These are phyloP conservation scores for Brachypteracias leptosomus DNA, from an alignment of 2,113 vertebrate genomes.

Conservation along the genomic window DNA sequence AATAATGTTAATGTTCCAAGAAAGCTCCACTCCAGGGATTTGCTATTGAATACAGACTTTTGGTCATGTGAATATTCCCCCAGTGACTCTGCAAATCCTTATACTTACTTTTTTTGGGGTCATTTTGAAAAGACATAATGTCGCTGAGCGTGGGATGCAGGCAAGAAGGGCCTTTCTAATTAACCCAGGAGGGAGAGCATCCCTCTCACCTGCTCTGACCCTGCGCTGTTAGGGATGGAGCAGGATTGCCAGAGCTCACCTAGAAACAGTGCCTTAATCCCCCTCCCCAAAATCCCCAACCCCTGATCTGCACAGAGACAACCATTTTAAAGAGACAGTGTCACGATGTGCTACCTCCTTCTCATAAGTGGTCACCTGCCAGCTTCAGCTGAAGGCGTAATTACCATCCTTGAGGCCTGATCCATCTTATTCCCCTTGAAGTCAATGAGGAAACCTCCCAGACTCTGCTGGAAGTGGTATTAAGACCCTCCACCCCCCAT, in stretches of 20 bases:
- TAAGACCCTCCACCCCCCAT: neutral
- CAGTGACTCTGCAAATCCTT: neutral
- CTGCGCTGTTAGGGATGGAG: slow-evolving; percentile 35
- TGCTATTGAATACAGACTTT: neutral
- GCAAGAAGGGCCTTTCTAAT: slow-evolving; percentile 55
- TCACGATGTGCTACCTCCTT: slow-evolving; percentile 28
- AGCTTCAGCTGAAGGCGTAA: neutral
- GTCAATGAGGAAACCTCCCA: slow-evolving; percentile 21
- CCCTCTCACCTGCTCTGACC: neutral
- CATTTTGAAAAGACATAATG: neutral
- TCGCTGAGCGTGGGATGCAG: slow-evolving; percentile 18
- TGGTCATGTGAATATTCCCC: neutral
- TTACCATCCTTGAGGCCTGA: slow-evolving; percentile 51
- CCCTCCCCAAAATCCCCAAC: slow-evolving; percentile 38
- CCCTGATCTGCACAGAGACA: neutral
- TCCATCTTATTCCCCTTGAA: slow-evolving; percentile 51
- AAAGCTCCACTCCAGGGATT: neutral
- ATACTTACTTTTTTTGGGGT: neutral
- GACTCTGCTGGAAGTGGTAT: slow-evolving; percentile 13
- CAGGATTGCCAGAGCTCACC: slow-evolving; percentile 36
- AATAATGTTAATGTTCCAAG: fast-evolving
- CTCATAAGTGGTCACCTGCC: slow-evolving; percentile 30
- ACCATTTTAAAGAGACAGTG: slow-evolving; percentile 55
- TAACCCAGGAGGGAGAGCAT: slow-evolving; percentile 66
- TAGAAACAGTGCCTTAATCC: slow-evolving; percentile 50